phyloP scores from a whole-genome alignment of 2,888 invertebrate genomes.

The Cephus nigrinus region DNA sequence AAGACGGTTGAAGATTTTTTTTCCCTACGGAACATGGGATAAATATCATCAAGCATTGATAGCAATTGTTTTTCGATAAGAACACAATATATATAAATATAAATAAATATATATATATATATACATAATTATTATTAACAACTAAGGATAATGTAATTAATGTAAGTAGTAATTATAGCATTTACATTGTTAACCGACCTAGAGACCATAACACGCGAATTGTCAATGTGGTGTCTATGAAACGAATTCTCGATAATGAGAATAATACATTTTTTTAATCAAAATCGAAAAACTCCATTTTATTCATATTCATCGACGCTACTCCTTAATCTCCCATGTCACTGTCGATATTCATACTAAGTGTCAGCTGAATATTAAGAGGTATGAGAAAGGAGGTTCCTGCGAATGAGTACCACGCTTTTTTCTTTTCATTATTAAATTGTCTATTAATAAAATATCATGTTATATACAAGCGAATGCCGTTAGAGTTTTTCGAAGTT shows the following conservation, averaged over 20 bases:
- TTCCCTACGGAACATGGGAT: conserved; percentile 6
- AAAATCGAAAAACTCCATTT: conserved; percentile 14
- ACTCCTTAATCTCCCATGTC: neutral
- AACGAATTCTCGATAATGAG: conserved; percentile 44
- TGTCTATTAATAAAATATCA: conserved; percentile 11
- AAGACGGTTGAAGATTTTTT: neutral
- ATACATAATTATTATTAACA: conserved; percentile 28
- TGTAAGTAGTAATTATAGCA: conserved; percentile 50
- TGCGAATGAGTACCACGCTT: neutral
- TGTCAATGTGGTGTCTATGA: conserved; percentile 50
- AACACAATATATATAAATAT: conserved; percentile 31
- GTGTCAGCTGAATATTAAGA: neutral
- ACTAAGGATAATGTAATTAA: conserved; percentile 48
- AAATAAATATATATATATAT: conserved; percentile 30
- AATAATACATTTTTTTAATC: conserved; percentile 46
- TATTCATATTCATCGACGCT: neutral
- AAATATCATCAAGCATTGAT: conserved; percentile 10
- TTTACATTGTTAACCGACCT: conserved; percentile 51
- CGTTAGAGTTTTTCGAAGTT: neutral
- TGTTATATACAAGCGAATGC: neutral
- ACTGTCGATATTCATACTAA: neutral
- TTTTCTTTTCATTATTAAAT: neutral
- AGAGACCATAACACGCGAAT: conserved; percentile 50
- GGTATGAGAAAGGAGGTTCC: neutral
- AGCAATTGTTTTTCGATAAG: conserved; percentile 20